Evolutionary conservation across 2,888 invertebrate genomes (phyloP).

Genomic region (Teinopalpus imperialis): DNA sequence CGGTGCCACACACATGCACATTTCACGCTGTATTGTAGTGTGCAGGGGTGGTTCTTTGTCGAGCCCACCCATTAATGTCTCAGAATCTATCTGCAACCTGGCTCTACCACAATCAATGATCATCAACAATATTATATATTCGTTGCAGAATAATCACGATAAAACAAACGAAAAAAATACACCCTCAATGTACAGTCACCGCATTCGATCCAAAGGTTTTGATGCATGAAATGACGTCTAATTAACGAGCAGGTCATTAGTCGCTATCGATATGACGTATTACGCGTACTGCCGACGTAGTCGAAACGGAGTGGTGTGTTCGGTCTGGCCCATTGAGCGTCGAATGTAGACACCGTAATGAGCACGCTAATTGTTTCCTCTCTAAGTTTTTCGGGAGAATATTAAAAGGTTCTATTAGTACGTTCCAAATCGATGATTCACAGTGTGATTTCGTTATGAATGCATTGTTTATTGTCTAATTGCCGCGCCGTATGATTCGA

Average conservation of each 20-base stretch:
- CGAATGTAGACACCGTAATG: conserved; percentile 38
- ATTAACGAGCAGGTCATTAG: conserved; percentile 57
- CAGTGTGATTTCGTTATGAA: conserved; percentile 4
- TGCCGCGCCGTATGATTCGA: conserved; percentile 7
- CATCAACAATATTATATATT: too few relatives aligned
- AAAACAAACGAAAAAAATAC: conserved; percentile 12
- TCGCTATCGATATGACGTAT: conserved; percentile 52
- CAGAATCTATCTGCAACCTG: too few relatives aligned
- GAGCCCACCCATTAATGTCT: too few relatives aligned
- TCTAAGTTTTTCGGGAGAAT: conserved; percentile 25
- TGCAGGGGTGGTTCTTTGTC: too few relatives aligned
- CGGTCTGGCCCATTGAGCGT: conserved; percentile 38
- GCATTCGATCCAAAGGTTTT: conserved; percentile 38
- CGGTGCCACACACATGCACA: too few relatives aligned
- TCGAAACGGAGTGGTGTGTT: conserved; percentile 31
- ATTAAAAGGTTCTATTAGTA: conserved; percentile 20
- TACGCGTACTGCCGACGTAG: conserved; percentile 32
- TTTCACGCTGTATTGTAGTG: too few relatives aligned
- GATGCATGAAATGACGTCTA: conserved; percentile 53
- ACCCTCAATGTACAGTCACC: conserved; percentile 37
- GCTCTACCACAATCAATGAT: too few relatives aligned
- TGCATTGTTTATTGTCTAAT: conserved; percentile 9
- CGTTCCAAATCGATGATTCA: conserved; percentile 14
- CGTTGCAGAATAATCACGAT: too few relatives aligned
- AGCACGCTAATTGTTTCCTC: conserved; percentile 33